A percentile compares a stretch with the other conserved stretches of the same genome.
phyloP scores from a whole-genome alignment of 2,888 invertebrate species.

The Syrista parreyssii region DNA sequence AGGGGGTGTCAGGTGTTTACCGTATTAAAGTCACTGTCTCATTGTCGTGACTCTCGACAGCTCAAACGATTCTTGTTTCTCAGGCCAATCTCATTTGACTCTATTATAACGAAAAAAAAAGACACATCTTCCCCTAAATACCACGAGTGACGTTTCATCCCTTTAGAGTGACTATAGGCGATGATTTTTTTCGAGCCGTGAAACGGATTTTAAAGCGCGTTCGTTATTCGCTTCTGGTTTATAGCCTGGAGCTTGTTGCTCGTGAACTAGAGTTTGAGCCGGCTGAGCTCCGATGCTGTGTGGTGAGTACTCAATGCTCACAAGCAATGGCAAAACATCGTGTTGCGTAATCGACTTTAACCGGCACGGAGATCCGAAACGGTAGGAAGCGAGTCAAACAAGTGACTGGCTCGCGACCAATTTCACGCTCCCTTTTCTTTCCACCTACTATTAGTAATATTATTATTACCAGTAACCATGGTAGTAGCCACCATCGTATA shows the following conservation, averaged over 20 bases:
- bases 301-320: neutral
- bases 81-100: neutral
- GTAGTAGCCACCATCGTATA: neutral
- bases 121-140: neutral
- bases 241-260: neutral
- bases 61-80: neutral
- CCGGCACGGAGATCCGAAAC: conserved; percentile 23
- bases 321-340: neutral
- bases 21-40: conserved; percentile 1
- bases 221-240: neutral
- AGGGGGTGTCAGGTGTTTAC: conserved; percentile 1
- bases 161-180: neutral
- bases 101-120: neutral
- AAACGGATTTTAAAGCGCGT: neutral
- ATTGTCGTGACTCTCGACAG: neutral
- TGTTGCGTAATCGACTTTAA: conserved; percentile 11
- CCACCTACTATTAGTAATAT: conserved; percentile 4
- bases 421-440: conserved; percentile 43
- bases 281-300: neutral
- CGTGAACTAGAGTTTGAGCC: neutral
- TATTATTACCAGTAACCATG: neutral
- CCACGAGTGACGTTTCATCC: neutral
- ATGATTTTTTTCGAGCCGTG: neutral
- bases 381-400: conserved; percentile 11
- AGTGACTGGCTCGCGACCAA: conserved; percentile 44